Evolutionary conservation across 2,113 vertebrate species (phyloP), one percentile per base, ranked within the genome.

Genomic region (Tylochromis polylepis): DNA sequence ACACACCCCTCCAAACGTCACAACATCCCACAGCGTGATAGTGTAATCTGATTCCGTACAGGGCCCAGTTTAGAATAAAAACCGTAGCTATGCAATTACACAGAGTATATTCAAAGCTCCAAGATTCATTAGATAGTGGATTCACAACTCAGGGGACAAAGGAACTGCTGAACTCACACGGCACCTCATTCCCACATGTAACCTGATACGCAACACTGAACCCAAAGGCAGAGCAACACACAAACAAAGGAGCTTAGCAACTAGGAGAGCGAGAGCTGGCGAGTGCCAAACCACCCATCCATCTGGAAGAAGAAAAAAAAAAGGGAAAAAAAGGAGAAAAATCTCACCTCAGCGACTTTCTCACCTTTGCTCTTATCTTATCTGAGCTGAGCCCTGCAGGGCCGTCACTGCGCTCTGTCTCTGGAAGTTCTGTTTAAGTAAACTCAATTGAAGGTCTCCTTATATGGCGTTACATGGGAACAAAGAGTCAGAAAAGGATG

Each of bases 171-270:
- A 92, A 88, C 94, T 88, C 93, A 95, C 92, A 90, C 88, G 87
- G 88, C 93, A 89, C 82, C 90, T 94, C 94, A 93, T 93, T 91
- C 91, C 90, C 92, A 89, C 85, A 88, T 88, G 93, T 90, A 95
- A 95, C 88, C 87, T 65, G 94, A 95, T 91, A 88, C 31, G 53
- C 89, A 58, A 80, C 46, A 24, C 84, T 79, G 84, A 89, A 92
- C 93, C 92, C 89, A 89, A 91, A 92, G 82, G 83, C 91, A 88
- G 87, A 60, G 91, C 84, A 87, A 92, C 90, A 93, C 88, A 93
- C 92, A 95, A 94, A 96, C 93, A 96, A 92, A 93, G 93, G 81
- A 92, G 91, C 93, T 94, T 93, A 93, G 94, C 93, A 94, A 95
- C 95, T 85, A 79, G 38, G 72, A 75, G 88, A 43, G 87, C 67